A percentile compares a stretch with the other conserved stretches of the same genome.
Conservation (phyloP, 2,113 vertebrate species). For the Nesoenas mayeri region DNA sequence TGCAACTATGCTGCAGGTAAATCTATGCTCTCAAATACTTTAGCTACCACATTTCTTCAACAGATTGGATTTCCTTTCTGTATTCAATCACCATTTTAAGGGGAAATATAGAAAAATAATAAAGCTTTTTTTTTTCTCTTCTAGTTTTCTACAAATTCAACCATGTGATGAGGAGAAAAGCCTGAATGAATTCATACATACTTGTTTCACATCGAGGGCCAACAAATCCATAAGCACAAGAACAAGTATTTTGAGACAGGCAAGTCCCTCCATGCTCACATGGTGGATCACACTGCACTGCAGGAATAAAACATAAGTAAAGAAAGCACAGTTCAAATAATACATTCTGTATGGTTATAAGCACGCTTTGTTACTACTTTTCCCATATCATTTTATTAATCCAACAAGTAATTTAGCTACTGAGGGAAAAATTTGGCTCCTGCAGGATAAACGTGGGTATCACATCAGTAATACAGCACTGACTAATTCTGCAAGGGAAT, state of each 20-base stretch:
- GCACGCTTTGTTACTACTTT: not conserved
- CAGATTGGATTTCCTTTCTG: not conserved
- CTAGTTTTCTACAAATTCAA: constrained; percentile 12
- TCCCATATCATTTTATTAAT: not conserved
- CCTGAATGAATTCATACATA: not conserved
- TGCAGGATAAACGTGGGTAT: not conserved
- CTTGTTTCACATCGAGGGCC: constrained; percentile 87
- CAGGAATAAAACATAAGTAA: not conserved
- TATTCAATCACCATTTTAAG: not conserved
- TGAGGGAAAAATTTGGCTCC: not conserved
- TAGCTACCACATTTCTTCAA: not conserved
- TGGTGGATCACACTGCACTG: constrained; percentile 80
- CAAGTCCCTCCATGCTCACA: constrained; percentile 86
- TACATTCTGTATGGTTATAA: not conserved
- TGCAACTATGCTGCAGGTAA: not conserved
- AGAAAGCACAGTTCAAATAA: not conserved
- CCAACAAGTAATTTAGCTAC: not conserved
- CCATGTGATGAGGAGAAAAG: not conserved
- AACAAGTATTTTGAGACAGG: constrained; percentile 83
- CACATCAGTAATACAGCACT: not conserved
- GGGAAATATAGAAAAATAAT: not conserved
- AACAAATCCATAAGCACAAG: constrained; percentile 88
- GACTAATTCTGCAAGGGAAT: not conserved
- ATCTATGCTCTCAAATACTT: constrained; percentile 6
- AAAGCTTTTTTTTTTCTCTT: not conserved